A percentile compares a stretch with the other conserved stretches of the same genome.
These are phyloP conservation scores for Clarias gariepinus DNA, from an alignment of 2,113 vertebrate species.

Conservation along the genomic window DNA sequence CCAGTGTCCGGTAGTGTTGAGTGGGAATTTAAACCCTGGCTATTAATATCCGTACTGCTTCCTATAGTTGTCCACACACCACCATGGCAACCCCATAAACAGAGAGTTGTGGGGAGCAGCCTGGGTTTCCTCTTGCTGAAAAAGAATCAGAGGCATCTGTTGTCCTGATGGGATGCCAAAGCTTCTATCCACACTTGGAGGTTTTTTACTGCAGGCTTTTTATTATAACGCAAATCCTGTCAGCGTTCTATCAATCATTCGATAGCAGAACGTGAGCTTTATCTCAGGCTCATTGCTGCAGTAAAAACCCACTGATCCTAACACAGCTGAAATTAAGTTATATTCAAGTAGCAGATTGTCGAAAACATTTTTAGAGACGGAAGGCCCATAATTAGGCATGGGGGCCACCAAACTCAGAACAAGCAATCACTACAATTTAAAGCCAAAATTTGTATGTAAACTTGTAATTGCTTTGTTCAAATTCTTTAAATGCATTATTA, in stretches of 20 bases:
- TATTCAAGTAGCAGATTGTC: neutral
- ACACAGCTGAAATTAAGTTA: neutral
- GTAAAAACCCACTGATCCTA: neutral
- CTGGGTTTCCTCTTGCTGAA: constrained; percentile 31
- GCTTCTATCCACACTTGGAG: constrained; percentile 28
- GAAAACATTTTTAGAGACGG: neutral
- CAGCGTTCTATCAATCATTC: neutral
- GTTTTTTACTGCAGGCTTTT: constrained; percentile 5
- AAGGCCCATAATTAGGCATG: neutral
- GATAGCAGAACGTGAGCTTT: neutral
- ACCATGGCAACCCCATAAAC: constrained; percentile 49
- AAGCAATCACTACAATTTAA: neutral
- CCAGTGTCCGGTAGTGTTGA: neutral
- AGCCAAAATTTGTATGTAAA: neutral
- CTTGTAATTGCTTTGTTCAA: neutral
- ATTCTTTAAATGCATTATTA: too few species aligned
- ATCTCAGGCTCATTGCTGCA: neutral
- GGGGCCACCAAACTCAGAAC: neutral
- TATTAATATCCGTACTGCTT: constrained; percentile 46
- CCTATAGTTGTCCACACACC: constrained; percentile 40
- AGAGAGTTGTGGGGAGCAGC: constrained; percentile 30
- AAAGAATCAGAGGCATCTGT: constrained; percentile 37
- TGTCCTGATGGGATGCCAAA: constrained; percentile 4
- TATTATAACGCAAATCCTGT: constrained; percentile 28
- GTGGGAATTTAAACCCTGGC: constrained; percentile 22